phyloP scores from a whole-genome alignment of 1,140 invertebrate genomes.

The Octopus bimaculoides region DNA sequence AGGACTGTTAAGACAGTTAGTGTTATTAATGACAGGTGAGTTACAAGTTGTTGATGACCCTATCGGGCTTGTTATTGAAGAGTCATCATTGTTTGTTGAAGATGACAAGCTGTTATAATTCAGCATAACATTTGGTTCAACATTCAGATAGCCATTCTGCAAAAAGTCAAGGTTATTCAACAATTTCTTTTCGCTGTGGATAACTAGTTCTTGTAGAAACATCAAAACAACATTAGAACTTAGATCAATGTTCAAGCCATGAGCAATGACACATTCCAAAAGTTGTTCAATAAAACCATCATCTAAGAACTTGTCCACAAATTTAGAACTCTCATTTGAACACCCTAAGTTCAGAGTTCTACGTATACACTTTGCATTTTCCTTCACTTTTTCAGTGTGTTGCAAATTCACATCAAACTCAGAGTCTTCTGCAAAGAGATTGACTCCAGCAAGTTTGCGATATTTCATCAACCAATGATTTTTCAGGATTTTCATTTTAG shows the following conservation, averaged over 20 bases:
- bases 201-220: background rate
- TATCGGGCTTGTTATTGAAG: too few species aligned
- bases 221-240: background rate
- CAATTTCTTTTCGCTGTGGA: background rate
- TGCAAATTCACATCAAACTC: background rate
- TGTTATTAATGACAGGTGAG: too few species aligned
- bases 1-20: too few species aligned
- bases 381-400: background rate
- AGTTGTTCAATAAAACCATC: background rate
- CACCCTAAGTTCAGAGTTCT: background rate
- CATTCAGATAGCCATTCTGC: too few species aligned
- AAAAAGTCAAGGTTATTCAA: background rate
- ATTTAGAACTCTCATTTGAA: background rate
- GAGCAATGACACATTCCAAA: background rate
- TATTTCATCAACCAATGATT: conserved; percentile 1
- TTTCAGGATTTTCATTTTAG: background rate
- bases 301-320: background rate
- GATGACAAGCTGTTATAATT: too few species aligned
- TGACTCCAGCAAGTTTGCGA: background rate
- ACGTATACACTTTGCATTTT: background rate
- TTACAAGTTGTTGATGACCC: too few species aligned
- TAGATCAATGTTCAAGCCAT: background rate
- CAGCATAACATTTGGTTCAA: too few species aligned
- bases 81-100: too few species aligned
- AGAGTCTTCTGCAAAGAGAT: background rate